These are phyloP conservation scores for Oenanthe melanoleuca DNA, from an alignment of 2,113 vertebrate genomes.

Conservation along the genomic window DNA sequence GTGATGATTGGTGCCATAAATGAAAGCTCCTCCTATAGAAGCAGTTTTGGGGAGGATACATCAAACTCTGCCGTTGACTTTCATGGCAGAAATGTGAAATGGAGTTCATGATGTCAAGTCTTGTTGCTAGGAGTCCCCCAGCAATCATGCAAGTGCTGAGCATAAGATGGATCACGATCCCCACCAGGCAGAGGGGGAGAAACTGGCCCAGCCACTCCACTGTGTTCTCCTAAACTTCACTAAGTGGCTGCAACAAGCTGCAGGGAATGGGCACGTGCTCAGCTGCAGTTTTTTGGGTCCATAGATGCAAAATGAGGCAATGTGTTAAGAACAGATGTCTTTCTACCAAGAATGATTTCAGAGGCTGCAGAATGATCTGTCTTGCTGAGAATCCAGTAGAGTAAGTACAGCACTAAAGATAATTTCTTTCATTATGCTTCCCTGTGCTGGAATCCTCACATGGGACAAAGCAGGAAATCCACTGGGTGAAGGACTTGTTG, in stretches of 20 bases:
- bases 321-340: background rate
- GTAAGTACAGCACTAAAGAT: background rate
- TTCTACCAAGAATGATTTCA: background rate
- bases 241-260: background rate
- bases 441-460: background rate
- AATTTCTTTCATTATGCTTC: background rate
- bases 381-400: background rate
- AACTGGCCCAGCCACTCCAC: background rate
- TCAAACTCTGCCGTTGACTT: background rate
- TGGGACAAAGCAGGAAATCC: background rate
- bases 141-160: background rate
- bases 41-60: background rate
- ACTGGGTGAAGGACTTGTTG: background rate
- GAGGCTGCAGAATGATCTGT: background rate
- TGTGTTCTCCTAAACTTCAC: background rate
- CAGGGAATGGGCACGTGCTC: background rate
- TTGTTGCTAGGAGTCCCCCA: slow-evolving; percentile 1
- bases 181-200: background rate
- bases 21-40: background rate
- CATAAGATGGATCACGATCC: background rate
- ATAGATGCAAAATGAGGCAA: background rate
- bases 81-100: background rate
- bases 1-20: background rate
- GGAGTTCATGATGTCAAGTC: background rate
- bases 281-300: rapidly evolving